Evolutionary conservation across 2,888 invertebrate species (phyloP).

Genomic region (Escarpia spicata): DNA sequence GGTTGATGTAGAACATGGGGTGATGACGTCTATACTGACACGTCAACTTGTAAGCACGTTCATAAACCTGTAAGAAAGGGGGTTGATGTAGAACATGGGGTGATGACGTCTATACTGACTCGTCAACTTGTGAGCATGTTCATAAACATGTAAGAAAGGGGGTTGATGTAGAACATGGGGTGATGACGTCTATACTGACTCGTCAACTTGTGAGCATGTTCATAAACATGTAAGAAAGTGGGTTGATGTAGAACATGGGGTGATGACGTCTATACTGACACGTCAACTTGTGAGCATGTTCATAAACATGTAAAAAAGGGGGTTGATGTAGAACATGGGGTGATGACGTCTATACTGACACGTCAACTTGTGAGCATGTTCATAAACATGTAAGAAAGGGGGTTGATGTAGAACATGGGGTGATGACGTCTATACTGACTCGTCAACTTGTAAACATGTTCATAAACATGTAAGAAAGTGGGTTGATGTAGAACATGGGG

Average conservation of each 20-base stretch:
- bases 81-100: slow-evolving; percentile 34
- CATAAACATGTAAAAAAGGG: slow-evolving; percentile 52
- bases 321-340: slow-evolving; percentile 34
- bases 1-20: slow-evolving; percentile 53
- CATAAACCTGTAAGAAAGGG: slow-evolving; percentile 52
- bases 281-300: slow-evolving; percentile 51
- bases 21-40: slow-evolving; percentile 57
- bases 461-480: slow-evolving; percentile 34
- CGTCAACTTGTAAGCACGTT: slow-evolving; percentile 50
- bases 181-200: too few species aligned
- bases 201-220: too few species aligned
- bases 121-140: too few species aligned
- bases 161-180: too few species aligned
- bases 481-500: slow-evolving; percentile 53
- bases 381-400: too few species aligned
- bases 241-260: slow-evolving; percentile 53
- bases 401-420: too few species aligned
- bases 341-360: too few species aligned
- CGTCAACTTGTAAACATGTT: too few species aligned
- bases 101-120: too few species aligned
- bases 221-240: slow-evolving; percentile 34
- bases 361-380: too few species aligned
- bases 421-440: too few species aligned
- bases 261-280: slow-evolving; percentile 57
- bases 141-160: too few species aligned